These are phyloP conservation scores for Muschampia plurimacula DNA, from an alignment of 2,888 invertebrate species.

Conservation along the genomic window DNA sequence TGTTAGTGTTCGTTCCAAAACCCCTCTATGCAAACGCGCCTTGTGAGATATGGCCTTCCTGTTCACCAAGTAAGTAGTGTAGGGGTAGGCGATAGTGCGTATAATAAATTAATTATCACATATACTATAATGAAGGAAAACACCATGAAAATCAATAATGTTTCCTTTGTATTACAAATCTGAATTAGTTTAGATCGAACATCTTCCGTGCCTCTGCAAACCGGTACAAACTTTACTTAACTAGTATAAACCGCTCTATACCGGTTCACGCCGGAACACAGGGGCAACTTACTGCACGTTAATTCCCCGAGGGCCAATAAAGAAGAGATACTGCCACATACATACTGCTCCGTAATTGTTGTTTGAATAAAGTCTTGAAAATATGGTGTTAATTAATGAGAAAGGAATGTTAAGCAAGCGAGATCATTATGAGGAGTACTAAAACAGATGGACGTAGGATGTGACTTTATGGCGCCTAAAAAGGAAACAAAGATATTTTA, in stretches of 20 bases:
- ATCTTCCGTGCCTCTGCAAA: neutral
- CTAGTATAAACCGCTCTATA: constrained; percentile 11
- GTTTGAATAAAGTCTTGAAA: neutral
- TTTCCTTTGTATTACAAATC: neutral
- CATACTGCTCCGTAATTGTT: neutral
- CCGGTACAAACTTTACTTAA: neutral
- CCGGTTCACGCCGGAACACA: constrained; percentile 14
- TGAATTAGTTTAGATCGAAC: neutral
- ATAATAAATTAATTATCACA: no score
- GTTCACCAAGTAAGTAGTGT: no score
- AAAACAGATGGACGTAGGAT: no score
- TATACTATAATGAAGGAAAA: no score
- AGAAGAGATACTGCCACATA: neutral
- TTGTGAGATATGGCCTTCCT: no score
- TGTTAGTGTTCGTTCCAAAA: no score
- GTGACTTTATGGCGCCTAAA: no score
- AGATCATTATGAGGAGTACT: neutral
- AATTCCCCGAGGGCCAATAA: constrained; percentile 6
- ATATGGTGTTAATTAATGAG: neutral
- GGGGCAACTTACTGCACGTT: constrained; percentile 2
- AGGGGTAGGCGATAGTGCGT: no score
- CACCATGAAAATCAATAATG: no score
- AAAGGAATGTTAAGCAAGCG: neutral
- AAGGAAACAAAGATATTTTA: no score
- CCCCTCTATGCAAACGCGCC: no score